phyloP scores from a whole-genome alignment of 2,113 vertebrate species.

The Smithornis capensis region DNA sequence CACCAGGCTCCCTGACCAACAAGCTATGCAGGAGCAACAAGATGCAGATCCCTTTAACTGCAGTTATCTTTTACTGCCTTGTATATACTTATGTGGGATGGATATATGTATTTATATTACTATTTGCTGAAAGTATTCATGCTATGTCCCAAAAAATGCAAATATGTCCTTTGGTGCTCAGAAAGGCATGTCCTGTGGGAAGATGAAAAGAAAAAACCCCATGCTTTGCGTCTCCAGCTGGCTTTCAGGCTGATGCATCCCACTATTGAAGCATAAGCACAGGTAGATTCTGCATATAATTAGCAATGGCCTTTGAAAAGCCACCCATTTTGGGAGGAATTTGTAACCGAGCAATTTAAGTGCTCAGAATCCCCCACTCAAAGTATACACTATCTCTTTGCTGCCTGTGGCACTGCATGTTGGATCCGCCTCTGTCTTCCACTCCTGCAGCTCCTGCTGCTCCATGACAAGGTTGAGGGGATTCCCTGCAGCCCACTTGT shows the following conservation, averaged over 20 bases:
- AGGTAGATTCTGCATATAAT: background rate
- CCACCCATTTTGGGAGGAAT: background rate
- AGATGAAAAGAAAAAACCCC: background rate
- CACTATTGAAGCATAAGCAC: background rate
- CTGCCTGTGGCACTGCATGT: fast-evolving
- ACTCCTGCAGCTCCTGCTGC: background rate
- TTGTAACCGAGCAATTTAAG: fast-evolving
- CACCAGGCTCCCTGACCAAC: background rate
- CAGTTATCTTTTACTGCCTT: background rate
- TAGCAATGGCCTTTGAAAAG: background rate
- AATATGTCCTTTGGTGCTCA: background rate
- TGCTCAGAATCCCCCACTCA: background rate
- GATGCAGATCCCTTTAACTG: background rate
- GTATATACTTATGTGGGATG: background rate
- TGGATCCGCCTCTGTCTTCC: background rate
- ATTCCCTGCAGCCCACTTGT: background rate
- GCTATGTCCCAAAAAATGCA: background rate
- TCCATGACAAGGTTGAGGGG: fast-evolving
- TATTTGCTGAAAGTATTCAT: background rate
- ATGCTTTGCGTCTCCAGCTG: background rate
- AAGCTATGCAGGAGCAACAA: background rate
- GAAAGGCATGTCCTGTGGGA: background rate
- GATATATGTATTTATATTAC: background rate
- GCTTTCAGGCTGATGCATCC: background rate
- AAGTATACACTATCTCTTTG: background rate